Conservation (phyloP, 2,888 invertebrate genomes). For the Netelia melanura region DNA sequence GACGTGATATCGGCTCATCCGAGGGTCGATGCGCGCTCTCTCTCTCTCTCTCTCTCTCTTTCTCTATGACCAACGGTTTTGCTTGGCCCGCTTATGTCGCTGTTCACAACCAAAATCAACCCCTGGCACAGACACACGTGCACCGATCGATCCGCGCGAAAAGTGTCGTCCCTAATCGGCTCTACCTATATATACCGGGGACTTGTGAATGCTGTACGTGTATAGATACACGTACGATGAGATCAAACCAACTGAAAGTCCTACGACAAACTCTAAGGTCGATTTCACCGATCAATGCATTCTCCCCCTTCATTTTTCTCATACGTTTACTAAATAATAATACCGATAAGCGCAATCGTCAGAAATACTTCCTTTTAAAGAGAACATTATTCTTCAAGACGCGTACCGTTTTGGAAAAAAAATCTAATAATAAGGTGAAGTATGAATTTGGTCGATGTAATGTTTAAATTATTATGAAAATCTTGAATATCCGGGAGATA, state of each 20-base stretch:
- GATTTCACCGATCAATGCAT: slow-evolving; percentile 42
- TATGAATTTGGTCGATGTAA: no score
- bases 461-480: no score
- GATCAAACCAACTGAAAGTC: slow-evolving; percentile 60
- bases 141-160: slow-evolving; percentile 65
- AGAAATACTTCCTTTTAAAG: neutral
- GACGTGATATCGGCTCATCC: slow-evolving; percentile 73
- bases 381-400: neutral
- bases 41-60: slow-evolving; percentile 61
- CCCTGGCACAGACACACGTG: slow-evolving; percentile 35
- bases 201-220: neutral
- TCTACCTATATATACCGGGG: neutral
- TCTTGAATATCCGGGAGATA: no score
- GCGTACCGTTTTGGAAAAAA: no score
- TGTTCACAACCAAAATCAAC: slow-evolving; percentile 57
- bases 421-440: no score
- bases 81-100: slow-evolving; percentile 34
- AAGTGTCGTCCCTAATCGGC: slow-evolving; percentile 66
- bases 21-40: slow-evolving; percentile 73
- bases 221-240: neutral
- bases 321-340: neutral
- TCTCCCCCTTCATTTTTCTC: neutral
- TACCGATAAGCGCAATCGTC: neutral
- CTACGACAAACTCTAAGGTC: slow-evolving; percentile 51
- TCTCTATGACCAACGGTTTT: slow-evolving; percentile 45